Evolutionary conservation across 1,140 invertebrate species (phyloP), one percentile per base, ranked within the genome.

Genomic region (Odontomachus brunneus): DNA sequence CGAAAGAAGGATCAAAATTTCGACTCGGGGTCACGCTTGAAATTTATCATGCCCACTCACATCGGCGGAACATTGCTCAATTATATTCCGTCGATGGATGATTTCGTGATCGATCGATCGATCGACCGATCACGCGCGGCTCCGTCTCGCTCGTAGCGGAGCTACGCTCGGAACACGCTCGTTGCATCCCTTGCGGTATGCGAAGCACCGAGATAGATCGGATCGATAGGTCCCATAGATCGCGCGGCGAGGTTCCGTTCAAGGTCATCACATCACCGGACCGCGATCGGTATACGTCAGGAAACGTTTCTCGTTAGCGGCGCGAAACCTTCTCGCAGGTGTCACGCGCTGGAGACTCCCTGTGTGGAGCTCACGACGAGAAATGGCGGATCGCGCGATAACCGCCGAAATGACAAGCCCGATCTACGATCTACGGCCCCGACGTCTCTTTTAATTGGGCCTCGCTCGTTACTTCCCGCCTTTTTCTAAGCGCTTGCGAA

Each of bases 361-460:
- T 12, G 73, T 78, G 63, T 82, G 55, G 65, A 85, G 65, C 38
- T 66, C 26, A 74, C n/a, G 38, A 17, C 22, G 51, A 63, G 59
- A 81, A 86, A 73, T 69, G 80, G 57, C 66, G 62, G 59, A 86
- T 83, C 72, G 72, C 24, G 69, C 29, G 67, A 80, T 86, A 86
- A 83, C 60, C 67, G 57, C 0, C 29, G 26, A 65, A 78, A 66
- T 84, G 74, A 86, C 81, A 86, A 84, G 67, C 55, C 66, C 84
- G 67, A 86, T 86, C 49, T 82, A 76, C 19, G n/a, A 22, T 63
- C 60, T 53, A 57, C 44, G 57, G 63, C 60, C 29, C 51, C 55
- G 22, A 81, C 48, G 51, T 87, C 69, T 73, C 60, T 80, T 87
- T 88, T 87, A 84, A 84, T 88, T 83, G 62, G 72, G 24, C 44